Percentiles rank a stretch among this genome's conserved stretches.
phyloP scores from a whole-genome alignment of 2,888 invertebrate genomes.

The Octonoba sinensis region DNA sequence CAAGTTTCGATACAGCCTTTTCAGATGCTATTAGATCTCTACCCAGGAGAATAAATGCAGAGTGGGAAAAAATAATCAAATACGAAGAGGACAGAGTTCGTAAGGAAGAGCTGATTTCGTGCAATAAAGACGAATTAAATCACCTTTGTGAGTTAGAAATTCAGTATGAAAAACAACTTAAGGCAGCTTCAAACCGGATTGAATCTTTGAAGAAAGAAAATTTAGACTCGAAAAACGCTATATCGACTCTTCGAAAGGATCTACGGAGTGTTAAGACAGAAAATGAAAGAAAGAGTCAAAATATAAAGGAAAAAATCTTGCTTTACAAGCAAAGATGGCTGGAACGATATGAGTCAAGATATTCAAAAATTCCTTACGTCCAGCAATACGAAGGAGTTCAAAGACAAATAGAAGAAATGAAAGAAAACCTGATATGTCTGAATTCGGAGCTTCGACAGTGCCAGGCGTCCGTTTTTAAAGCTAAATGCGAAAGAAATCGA shows the following conservation, averaged over 20 bases:
- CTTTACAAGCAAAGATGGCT: conserved; percentile 28
- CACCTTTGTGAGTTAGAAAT: conserved; percentile 9
- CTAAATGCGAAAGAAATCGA: conserved; percentile 43
- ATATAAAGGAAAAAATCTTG: background rate
- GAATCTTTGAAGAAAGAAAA: conserved; percentile 21
- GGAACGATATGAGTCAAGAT: conserved; percentile 22
- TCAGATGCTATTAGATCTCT: conserved; percentile 15
- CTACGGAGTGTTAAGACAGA: background rate
- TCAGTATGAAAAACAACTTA: conserved; percentile 10
- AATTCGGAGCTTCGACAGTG: conserved; percentile 31
- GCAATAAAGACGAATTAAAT: background rate
- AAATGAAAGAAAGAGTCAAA: conserved; percentile 5
- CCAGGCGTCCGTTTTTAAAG: conserved; percentile 39
- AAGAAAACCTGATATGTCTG: background rate
- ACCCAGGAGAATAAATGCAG: conserved; percentile 16
- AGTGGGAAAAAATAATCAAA: conserved; percentile 14
- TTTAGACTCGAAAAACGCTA: background rate
- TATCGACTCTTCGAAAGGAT: conserved; percentile 5
- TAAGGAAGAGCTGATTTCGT: conserved; percentile 10
- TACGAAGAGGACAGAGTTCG: background rate
- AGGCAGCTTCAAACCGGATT: background rate
- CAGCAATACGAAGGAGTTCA: conserved; percentile 18
- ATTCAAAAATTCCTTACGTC: conserved; percentile 16
- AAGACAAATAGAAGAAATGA: conserved; percentile 6
- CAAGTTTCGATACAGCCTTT: conserved; percentile 13